These are phyloP conservation scores for Habroteleia sp. DNA, from an alignment of 2,888 invertebrate genomes.

Conservation along the genomic window DNA sequence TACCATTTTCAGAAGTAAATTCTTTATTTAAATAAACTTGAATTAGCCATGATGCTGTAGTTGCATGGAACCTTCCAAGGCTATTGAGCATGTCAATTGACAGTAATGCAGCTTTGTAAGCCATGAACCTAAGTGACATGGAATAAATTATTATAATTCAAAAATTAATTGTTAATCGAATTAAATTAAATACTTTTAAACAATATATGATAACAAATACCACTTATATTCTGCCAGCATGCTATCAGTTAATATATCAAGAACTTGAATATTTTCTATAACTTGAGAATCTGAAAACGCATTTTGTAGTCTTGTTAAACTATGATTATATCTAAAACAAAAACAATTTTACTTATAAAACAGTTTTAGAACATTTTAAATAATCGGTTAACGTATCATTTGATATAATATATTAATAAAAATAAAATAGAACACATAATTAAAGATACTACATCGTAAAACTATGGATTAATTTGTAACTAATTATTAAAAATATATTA, in stretches of 20 bases:
- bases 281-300: constrained; percentile 86
- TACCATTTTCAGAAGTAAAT: constrained; percentile 74
- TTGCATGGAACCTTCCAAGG: constrained; percentile 89
- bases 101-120: constrained; percentile 88
- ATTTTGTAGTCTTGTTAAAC: constrained; percentile 88
- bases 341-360: no score
- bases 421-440: no score
- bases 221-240: constrained; percentile 85
- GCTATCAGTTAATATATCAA: constrained; percentile 84
- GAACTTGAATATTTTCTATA: constrained; percentile 82
- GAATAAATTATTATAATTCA: constrained; percentile 3
- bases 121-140: constrained; percentile 84
- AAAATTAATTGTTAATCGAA: background rate
- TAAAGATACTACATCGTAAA: no score
- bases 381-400: no score
- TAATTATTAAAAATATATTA: constrained; percentile 66
- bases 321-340: constrained; percentile 78
- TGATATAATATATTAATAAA: no score
- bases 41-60: constrained; percentile 91
- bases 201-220: constrained; percentile 62
- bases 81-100: constrained; percentile 88
- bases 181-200: background rate
- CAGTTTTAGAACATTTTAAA: background rate
- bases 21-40: constrained; percentile 86
- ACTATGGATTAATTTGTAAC: no score